These are phyloP conservation scores for Lysandra coridon DNA, from an alignment of 2,888 invertebrate genomes.

Conservation along the genomic window DNA sequence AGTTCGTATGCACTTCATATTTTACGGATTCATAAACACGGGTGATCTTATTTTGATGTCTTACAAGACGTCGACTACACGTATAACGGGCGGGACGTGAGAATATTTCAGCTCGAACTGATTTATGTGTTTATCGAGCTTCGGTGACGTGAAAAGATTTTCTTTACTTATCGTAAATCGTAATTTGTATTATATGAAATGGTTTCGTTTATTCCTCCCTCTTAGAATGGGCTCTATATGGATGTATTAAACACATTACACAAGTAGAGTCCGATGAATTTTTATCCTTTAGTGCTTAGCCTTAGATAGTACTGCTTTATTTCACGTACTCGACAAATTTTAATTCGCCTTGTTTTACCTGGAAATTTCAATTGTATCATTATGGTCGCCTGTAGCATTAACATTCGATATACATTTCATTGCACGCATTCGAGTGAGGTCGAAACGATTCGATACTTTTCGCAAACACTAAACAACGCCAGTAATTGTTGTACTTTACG, in stretches of 20 bases:
- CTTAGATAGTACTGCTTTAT: background rate
- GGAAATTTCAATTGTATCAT: slow-evolving; percentile 51
- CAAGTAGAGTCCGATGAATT: too few species aligned
- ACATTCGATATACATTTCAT: slow-evolving; percentile 52
- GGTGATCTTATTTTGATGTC: slow-evolving; percentile 79
- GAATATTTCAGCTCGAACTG: slow-evolving; percentile 69
- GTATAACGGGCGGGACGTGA: slow-evolving; percentile 71
- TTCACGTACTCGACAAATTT: background rate
- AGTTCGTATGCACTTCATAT: slow-evolving; percentile 75
- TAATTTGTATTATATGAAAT: background rate
- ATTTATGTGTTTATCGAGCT: slow-evolving; percentile 41
- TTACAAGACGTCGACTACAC: slow-evolving; percentile 76
- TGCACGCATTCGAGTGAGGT: slow-evolving; percentile 38
- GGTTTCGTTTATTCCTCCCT: background rate
- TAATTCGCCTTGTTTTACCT: slow-evolving; percentile 6
- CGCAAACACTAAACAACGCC: slow-evolving; percentile 66
- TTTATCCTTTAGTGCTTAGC: background rate
- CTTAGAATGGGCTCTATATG: background rate
- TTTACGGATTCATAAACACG: slow-evolving; percentile 76
- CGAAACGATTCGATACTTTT: slow-evolving; percentile 48
- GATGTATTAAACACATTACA: background rate
- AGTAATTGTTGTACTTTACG: slow-evolving; percentile 74
- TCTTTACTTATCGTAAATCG: background rate
- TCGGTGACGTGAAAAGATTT: slow-evolving; percentile 14
- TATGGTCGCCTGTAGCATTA: slow-evolving; percentile 52